A percentile compares a stretch with the other conserved stretches of the same genome.
Conservation (phyloP, 2,888 invertebrate species). For the Drosophila meridionalis region DNA sequence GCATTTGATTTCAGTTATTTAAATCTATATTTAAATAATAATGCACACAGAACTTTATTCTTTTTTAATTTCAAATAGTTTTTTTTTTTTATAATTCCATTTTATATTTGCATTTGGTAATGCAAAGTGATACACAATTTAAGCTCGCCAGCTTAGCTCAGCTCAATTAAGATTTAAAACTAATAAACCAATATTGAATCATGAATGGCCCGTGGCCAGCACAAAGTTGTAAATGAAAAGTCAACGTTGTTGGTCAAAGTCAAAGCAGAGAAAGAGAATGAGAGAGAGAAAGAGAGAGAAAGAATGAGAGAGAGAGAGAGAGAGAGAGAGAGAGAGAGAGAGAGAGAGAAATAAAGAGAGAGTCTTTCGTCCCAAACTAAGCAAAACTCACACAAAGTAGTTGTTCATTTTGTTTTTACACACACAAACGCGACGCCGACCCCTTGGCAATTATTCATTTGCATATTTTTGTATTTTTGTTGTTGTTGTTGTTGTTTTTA, state of each 20-base stretch:
- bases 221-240: slow-evolving; percentile 19
- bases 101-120: not conserved
- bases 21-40: not conserved
- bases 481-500: not conserved
- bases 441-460: slow-evolving; percentile 29
- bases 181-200: slow-evolving; percentile 10
- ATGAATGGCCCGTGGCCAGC: not conserved
- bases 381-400: slow-evolving; percentile 17
- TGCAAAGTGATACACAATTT: not conserved
- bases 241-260: slow-evolving; percentile 11
- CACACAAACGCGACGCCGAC: slow-evolving; percentile 8
- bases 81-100: no score
- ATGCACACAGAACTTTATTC: not conserved
- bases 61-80: not conserved
- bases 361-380: slow-evolving; percentile 3
- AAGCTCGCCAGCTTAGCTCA: not conserved
- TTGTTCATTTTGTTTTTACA: slow-evolving; percentile 18
- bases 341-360: not conserved
- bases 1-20: not conserved
- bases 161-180: not conserved
- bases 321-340: not conserved
- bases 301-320: not conserved
- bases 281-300: not conserved
- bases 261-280: not conserved
- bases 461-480: slow-evolving; percentile 28